phyloP scores from a whole-genome alignment of 2,888 invertebrate genomes.

The Galeruca laticollis region DNA sequence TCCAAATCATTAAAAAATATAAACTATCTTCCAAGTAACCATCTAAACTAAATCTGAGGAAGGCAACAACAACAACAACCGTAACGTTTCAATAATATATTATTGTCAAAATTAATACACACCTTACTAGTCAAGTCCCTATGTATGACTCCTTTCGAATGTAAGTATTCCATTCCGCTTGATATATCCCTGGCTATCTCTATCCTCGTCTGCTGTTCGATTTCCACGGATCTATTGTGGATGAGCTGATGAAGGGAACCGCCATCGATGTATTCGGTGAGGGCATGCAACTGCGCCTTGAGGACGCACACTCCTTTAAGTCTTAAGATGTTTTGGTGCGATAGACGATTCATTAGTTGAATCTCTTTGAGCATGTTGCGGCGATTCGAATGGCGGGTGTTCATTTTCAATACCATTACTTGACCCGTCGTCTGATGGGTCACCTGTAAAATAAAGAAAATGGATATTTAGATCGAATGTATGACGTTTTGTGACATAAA shows the following conservation, averaged over 20 bases:
- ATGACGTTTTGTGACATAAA: too few species aligned
- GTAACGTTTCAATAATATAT: too few species aligned
- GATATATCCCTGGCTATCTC: slow-evolving; percentile 90
- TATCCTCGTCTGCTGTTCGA: slow-evolving; percentile 85
- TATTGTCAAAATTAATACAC: too few species aligned
- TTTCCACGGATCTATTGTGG: slow-evolving; percentile 77
- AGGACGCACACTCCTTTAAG: slow-evolving; percentile 97
- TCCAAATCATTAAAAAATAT: too few species aligned
- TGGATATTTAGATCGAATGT: too few species aligned
- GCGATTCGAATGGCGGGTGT: slow-evolving; percentile 92
- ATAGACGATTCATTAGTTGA: slow-evolving; percentile 94
- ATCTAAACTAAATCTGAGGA: too few species aligned
- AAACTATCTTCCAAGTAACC: too few species aligned
- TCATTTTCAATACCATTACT: slow-evolving; percentile 98
- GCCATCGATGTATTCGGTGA: slow-evolving; percentile 96
- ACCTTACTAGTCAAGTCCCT: slow-evolving; percentile 96
- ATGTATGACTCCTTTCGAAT: slow-evolving; percentile 93
- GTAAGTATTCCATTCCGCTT: slow-evolving; percentile 92
- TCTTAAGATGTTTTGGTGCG: slow-evolving; percentile 93
- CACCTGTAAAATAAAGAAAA: slow-evolving; percentile 74
- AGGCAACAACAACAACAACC: too few species aligned
- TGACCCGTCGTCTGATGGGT: slow-evolving; percentile 92
- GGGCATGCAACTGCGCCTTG: slow-evolving; percentile 94
- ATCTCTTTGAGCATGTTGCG: slow-evolving; percentile 97
- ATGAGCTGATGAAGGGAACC: slow-evolving; percentile 94